Conservation (phyloP, 2,797 vertebrate genomes). For the Simalia tracyae region DNA sequence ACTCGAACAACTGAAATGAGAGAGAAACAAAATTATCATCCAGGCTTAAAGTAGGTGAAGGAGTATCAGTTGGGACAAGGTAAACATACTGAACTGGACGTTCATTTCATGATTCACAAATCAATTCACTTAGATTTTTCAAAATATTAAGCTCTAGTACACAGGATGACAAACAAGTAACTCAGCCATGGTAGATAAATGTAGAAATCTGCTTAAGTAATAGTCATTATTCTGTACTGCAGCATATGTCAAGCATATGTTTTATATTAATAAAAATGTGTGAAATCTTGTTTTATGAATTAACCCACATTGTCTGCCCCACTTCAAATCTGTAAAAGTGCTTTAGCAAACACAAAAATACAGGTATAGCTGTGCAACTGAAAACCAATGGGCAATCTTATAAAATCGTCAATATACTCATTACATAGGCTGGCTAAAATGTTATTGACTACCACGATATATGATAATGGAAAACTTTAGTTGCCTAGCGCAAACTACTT, state of each 20-base stretch:
- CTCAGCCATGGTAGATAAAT: neutral
- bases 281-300: neutral
- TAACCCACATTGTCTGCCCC: neutral
- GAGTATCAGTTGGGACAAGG: neutral
- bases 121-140: neutral
- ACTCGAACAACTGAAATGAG: conserved; percentile 86
- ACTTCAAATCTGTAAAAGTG: neutral
- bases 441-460: neutral
- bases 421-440: neutral
- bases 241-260: neutral
- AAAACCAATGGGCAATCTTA: neutral
- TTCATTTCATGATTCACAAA: conserved; percentile 3
- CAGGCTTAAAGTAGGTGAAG: neutral
- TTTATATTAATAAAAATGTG: neutral
- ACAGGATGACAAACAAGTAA: neutral
- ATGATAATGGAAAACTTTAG: neutral
- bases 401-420: neutral
- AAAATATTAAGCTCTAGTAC: neutral
- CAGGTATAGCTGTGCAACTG: neutral
- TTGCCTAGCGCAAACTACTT: neutral
- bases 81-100: neutral
- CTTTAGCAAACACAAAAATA: neutral
- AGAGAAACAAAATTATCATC: conserved; percentile 60
- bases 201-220: neutral
- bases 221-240: neutral